Evolutionary conservation across 2,888 invertebrate genomes (phyloP).

Genomic region (Leptinotarsa juncta): DNA sequence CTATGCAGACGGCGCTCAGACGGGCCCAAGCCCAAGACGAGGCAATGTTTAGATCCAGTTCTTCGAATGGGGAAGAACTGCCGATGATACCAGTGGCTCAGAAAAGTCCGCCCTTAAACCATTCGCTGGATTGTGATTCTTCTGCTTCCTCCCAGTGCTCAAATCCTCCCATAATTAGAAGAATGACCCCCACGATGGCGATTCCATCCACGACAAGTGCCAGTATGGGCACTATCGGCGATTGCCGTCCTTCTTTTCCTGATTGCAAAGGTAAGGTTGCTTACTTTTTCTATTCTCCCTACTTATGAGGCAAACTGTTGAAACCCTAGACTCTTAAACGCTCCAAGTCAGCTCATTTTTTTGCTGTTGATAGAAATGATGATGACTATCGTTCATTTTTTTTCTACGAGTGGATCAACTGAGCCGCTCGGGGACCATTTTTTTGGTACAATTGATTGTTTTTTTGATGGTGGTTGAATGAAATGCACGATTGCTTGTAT

Average conservation of each 20-base stretch:
- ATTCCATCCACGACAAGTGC: constrained; percentile 63
- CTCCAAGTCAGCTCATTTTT: background rate
- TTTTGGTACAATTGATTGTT: too few relatives aligned
- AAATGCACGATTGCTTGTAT: too few relatives aligned
- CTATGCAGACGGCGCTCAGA: constrained; percentile 84
- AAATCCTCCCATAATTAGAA: constrained; percentile 66
- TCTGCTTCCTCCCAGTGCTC: constrained; percentile 73
- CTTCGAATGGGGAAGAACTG: constrained; percentile 56
- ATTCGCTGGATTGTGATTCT: constrained; percentile 69
- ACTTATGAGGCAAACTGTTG: too few relatives aligned
- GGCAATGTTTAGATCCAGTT: constrained; percentile 66
- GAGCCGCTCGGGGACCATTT: too few relatives aligned
- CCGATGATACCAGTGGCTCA: constrained; percentile 62
- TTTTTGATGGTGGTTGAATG: too few relatives aligned
- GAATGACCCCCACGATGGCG: constrained; percentile 54
- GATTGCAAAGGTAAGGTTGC: constrained; percentile 5
- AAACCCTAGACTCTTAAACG: background rate
- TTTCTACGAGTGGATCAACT: too few relatives aligned
- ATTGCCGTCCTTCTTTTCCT: constrained; percentile 4
- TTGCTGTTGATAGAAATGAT: too few relatives aligned
- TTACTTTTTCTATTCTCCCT: too few relatives aligned
- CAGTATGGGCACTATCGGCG: constrained; percentile 54
- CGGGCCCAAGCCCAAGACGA: constrained; percentile 90
- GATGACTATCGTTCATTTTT: too few relatives aligned
- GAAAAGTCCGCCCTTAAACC: constrained; percentile 64